A percentile compares a stretch with the other conserved stretches of the same genome.
Conservation (phyloP, 2,113 vertebrate species). For the Tauraco erythrolophus region DNA sequence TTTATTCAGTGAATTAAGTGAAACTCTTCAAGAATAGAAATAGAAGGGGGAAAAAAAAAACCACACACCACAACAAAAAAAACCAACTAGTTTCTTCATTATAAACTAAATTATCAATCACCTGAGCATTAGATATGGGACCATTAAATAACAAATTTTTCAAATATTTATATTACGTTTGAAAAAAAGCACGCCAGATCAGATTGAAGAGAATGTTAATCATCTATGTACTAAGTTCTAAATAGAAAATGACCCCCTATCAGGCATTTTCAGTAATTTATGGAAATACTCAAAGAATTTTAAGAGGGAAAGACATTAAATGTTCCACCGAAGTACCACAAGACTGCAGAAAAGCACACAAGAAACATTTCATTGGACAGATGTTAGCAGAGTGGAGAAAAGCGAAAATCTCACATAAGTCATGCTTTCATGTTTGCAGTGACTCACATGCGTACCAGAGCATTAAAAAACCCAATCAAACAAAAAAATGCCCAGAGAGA, state of each 20-base stretch:
- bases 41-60: neutral
- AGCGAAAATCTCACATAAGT: neutral
- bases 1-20: neutral
- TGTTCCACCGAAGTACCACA: neutral
- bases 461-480: neutral
- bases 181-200: neutral
- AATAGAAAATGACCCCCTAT: neutral
- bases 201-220: neutral
- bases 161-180: neutral
- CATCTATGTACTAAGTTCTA: neutral
- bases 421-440: neutral
- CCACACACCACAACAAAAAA: too few relatives aligned
- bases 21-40: conserved; percentile 16
- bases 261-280: conserved; percentile 20
- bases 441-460: neutral
- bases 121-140: accelerated
- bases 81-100: neutral
- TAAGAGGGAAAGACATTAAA: neutral
- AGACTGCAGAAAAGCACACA: neutral
- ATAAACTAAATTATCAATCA: neutral
- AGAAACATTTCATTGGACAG: neutral
- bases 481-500: neutral
- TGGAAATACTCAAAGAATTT: neutral
- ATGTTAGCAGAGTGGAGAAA: neutral
- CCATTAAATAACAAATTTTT: neutral